Base-by-base conservation (phyloP, 92 coral and sea anemone species). In the Epizoanthus rinbou region DNA sequence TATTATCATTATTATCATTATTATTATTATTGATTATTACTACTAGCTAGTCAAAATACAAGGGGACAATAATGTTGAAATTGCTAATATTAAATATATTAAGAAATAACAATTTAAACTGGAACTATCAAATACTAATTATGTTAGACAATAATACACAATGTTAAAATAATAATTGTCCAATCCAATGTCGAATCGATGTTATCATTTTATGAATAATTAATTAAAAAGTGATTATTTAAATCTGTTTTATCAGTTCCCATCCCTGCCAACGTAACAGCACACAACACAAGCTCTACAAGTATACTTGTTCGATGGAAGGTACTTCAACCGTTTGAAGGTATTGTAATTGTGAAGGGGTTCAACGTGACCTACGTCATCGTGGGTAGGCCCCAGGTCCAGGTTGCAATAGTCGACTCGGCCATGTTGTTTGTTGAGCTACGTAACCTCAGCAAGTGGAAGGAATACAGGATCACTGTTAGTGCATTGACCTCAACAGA, bases 231-330 rank as follows among this genome's bases (percentile, higher is more conserved):
- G 1, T 37, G 6, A 3, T 3, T 37, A 37, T 6, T 37, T 37
- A 37, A 1, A 37, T 64, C 19, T 10, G 28, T 64, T 64, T 33
- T 33, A 4, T 8, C 73, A 67, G 73, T 67, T 67, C 73, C 47
- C 3, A 4, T n/a, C 73, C 73, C 73, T 67, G 8, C 22, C 22
- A 16, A 67, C 8, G 47, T 67, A 67, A 33, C 23, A 33, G 73
- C 73, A 67, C 73, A 33, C 35, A 67, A 67, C n/a, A 67, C 73
- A 67, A 67, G 73, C 47, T 67, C 73, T 33, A 67, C 73, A 4
- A 67, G 73, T 13, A 67, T 67, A 18, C n/a, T 67, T 2, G 73
- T 67, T 10, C 47, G 39, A 1, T 67, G 73, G 73, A 18, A 4
- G 39, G 50, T 43, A 1, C 73, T 67, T 33, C 73, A 16, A 67